Conservation (phyloP, 2,113 vertebrate species). For the Suricata suricatta region DNA sequence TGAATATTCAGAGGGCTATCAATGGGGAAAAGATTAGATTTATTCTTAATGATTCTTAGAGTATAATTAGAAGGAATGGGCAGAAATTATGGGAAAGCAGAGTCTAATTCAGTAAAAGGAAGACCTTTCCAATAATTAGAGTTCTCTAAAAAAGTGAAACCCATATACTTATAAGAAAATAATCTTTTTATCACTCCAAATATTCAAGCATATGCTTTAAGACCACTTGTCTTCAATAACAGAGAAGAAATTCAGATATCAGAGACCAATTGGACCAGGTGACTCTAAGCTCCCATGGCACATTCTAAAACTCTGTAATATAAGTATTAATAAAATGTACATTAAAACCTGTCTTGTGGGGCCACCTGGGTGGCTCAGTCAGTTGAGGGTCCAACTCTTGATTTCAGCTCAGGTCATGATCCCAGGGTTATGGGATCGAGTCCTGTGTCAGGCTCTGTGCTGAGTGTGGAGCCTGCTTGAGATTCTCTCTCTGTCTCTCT, state of each 20-base stretch:
- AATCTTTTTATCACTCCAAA: background rate
- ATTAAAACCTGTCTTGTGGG: background rate
- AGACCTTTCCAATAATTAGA: slow-evolving; percentile 11
- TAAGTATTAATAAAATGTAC: background rate
- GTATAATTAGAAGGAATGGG: slow-evolving; percentile 37
- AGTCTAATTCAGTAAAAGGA: slow-evolving; percentile 37
- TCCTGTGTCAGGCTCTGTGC: too few relatives aligned
- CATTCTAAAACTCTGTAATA: background rate
- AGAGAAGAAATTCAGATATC: background rate
- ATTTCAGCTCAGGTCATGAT: too few relatives aligned
- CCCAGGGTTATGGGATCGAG: too few relatives aligned
- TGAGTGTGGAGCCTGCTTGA: too few relatives aligned
- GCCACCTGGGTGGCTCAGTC: too few relatives aligned
- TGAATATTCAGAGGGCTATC: slow-evolving; percentile 52
- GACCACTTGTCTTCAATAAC: background rate
- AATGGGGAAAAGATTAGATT: slow-evolving; percentile 10
- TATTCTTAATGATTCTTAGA: slow-evolving; percentile 45
- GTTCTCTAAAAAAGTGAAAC: slow-evolving; percentile 13
- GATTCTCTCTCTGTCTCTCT: too few relatives aligned
- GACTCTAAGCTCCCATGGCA: background rate
- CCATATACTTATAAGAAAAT: background rate
- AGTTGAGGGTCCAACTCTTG: too few relatives aligned
- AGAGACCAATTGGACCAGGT: background rate
- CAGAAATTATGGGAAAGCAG: slow-evolving; percentile 43
- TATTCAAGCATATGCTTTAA: background rate